Evolutionary conservation across 2,113 vertebrate species (phyloP), one percentile per base, ranked within the genome.

Genomic region (Amphiprion percula): DNA sequence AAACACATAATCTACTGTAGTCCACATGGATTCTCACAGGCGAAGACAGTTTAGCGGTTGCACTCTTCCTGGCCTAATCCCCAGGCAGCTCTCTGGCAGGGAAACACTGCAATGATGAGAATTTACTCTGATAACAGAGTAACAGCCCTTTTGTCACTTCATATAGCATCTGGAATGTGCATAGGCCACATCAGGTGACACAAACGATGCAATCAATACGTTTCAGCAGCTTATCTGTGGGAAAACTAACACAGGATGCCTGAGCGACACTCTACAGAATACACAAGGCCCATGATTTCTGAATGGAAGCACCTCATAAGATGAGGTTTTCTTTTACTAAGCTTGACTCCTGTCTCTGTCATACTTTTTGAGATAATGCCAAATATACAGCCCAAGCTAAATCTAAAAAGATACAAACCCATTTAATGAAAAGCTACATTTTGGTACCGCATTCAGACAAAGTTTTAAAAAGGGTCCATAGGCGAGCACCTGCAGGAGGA

Each of bases 1-100:
- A 79, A 88, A 91, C 86, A 70, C 65, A 83, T 68, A 71, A 84
- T 82, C 78, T 58, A 46, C 54, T 76, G 46, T 55, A 68, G 86
- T 80, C 82, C 80, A 69, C 47, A 64, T 78, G 46, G 64, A 72
- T 60, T 74, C 86, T 86, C 68, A 56, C 58, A 70, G 85, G 58
- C 79, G 54, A 70, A 58, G 62, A 66, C 68, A 4, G 39, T 72
- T 65, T 28, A 44, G 71, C 8, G 75, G 72, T 71, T 79, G 2
- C 60, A n/a, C 63, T 62, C 68, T 59, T 79, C 75, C 73, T 14
- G 2, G 24, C 11, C 67, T 11, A 64, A 77, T 83, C 85, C 77
- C 50, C n/a, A 41, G 68, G 26, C 67, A n/a, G 73, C 46, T 69
- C 54, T 79, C 39, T 72, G 61, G 68, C 23, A 52, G 50, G 68